Evolutionary conservation across 2,113 vertebrate genomes (phyloP).

Genomic region (Labrus mixtus): DNA sequence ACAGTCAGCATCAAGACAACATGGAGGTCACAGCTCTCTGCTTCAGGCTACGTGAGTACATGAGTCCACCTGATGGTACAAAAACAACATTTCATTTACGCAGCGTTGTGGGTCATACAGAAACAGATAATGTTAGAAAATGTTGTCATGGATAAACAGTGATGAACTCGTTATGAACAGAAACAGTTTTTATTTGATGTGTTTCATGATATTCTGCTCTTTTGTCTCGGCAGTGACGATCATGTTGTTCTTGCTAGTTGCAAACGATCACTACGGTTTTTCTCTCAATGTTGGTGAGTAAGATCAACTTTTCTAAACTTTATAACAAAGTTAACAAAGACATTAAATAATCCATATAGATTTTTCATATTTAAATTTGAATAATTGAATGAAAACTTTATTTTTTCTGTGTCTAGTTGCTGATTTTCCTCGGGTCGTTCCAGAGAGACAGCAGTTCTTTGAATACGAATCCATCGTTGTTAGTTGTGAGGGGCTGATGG

Average conservation of each 20-base stretch:
- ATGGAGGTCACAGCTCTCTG: conserved; percentile 20
- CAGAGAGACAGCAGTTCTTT: not conserved
- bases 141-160: too few relatives aligned
- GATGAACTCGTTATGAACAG: not conserved
- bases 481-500: not conserved
- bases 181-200: too few relatives aligned
- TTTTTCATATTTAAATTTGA: too few relatives aligned
- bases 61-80: not conserved
- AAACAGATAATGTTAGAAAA: too few relatives aligned
- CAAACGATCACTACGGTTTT: not conserved
- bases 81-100: too few relatives aligned
- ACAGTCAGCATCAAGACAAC: not conserved
- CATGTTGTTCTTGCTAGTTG: not conserved
- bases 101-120: too few relatives aligned
- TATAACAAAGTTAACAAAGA: too few relatives aligned
- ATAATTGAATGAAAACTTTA: too few relatives aligned
- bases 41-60: conserved; percentile 19
- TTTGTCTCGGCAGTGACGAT: not conserved
- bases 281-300: not conserved
- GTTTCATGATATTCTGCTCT: not conserved
- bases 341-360: too few relatives aligned
- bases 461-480: not conserved
- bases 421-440: not conserved
- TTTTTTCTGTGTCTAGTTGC: not conserved
- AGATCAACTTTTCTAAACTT: too few relatives aligned